A percentile compares a stretch with the other conserved stretches of the same genome.
Conservation (phyloP, 2,797 vertebrate genomes). For the Tarsius wallacei region DNA sequence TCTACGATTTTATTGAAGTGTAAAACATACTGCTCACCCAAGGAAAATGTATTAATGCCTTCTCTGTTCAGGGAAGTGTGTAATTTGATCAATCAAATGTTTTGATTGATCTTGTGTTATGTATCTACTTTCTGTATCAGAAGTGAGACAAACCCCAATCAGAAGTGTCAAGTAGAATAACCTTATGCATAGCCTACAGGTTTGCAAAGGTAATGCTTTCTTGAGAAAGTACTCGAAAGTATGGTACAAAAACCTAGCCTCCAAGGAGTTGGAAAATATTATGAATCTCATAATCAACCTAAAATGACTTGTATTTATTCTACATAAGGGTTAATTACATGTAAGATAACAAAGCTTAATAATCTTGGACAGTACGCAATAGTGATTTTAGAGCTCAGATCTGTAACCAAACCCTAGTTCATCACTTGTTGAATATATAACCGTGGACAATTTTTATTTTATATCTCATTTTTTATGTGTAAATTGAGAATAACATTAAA, state of each 20-base stretch:
- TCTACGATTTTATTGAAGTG: neutral
- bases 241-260: neutral
- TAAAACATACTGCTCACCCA: neutral
- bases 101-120: neutral
- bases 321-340: neutral
- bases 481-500: neutral
- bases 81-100: neutral
- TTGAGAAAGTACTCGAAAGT: neutral
- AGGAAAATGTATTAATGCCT: neutral
- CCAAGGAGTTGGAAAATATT: neutral
- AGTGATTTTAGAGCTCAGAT: neutral
- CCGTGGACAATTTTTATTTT: neutral
- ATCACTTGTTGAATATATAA: neutral
- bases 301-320: neutral
- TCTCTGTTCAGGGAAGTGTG: neutral
- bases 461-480: neutral
- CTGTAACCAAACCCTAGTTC: neutral
- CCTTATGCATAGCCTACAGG: neutral
- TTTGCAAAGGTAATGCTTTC: neutral
- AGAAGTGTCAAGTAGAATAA: neutral
- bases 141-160: neutral
- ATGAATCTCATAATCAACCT: neutral
- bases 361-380: neutral
- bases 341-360: neutral
- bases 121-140: neutral